Conservation (phyloP, 2,888 invertebrate genomes). For the Netelia inedita region DNA sequence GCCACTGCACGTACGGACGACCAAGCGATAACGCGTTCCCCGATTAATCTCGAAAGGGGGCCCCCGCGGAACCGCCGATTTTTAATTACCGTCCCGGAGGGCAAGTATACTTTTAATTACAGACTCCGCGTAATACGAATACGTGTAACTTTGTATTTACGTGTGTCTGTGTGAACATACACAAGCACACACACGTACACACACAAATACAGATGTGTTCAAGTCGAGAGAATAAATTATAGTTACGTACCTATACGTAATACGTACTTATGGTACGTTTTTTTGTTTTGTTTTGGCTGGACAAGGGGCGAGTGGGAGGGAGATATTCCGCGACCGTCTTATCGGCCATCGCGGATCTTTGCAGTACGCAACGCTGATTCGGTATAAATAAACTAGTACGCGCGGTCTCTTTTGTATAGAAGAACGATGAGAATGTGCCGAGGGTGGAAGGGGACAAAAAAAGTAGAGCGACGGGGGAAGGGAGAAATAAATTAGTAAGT, state of each 20-base stretch:
- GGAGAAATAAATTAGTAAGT: constrained; percentile 61
- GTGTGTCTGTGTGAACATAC: background rate
- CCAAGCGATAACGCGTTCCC: constrained; percentile 65
- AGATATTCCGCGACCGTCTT: constrained; percentile 54
- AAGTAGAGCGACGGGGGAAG: constrained; percentile 22
- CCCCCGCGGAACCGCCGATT: constrained; percentile 66
- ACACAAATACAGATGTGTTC: background rate
- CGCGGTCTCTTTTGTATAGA: constrained; percentile 51
- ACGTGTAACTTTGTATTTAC: constrained; percentile 21
- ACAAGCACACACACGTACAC: constrained; percentile 1
- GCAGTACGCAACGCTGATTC: constrained; percentile 69
- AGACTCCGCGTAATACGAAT: constrained; percentile 62
- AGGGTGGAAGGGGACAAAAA: constrained; percentile 19
- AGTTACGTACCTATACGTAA: constrained; percentile 49
- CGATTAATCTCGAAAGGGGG: constrained; percentile 64
- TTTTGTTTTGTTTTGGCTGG: constrained; percentile 63
- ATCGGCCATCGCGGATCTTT: constrained; percentile 61
- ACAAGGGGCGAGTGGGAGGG: constrained; percentile 24
- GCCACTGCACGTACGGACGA: constrained; percentile 66
- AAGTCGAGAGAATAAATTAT: constrained; percentile 51
- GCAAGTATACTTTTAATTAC: constrained; percentile 67
- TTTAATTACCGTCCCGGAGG: constrained; percentile 67
- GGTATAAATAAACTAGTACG: constrained; percentile 64
- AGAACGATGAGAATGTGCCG: constrained; percentile 35
- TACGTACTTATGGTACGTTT: constrained; percentile 64